These are phyloP conservation scores for Prorops nasuta DNA, from an alignment of 1,140 invertebrate genomes.

Conservation along the genomic window DNA sequence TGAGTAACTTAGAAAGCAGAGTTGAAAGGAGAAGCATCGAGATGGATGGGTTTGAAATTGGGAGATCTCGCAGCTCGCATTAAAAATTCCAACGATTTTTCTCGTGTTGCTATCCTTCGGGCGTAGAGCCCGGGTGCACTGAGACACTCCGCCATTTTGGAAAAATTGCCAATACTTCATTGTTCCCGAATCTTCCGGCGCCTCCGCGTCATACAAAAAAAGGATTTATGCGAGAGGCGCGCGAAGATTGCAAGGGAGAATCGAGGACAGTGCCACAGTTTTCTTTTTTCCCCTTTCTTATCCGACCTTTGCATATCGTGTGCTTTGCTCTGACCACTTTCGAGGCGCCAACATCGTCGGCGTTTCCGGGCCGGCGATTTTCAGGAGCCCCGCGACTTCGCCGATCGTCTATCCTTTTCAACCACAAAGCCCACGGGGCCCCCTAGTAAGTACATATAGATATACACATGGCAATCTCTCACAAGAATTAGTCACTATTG, in stretches of 20 bases:
- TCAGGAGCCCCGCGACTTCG: slow-evolving; percentile 36
- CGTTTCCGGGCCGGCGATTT: slow-evolving; percentile 42
- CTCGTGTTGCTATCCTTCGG: neutral
- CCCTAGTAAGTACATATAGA: slow-evolving; percentile 55
- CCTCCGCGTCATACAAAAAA: slow-evolving; percentile 38
- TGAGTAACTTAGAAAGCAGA: too few relatives aligned
- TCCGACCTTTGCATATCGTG: neutral
- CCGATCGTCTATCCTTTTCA: slow-evolving; percentile 6
- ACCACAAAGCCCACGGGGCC: slow-evolving; percentile 35
- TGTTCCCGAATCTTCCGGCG: slow-evolving; percentile 21
- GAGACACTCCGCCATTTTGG: neutral
- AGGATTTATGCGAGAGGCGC: slow-evolving; percentile 26
- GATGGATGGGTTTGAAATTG: too few relatives aligned
- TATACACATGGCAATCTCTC: slow-evolving; percentile 57
- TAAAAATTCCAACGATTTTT: neutral
- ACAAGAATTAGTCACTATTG: slow-evolving; percentile 55
- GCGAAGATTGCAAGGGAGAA: slow-evolving; percentile 32
- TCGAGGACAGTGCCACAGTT: too few relatives aligned
- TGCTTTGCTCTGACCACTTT: neutral
- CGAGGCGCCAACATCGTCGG: slow-evolving; percentile 35
- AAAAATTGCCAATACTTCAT: neutral
- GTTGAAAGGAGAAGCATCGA: too few relatives aligned
- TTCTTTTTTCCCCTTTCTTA: neutral
- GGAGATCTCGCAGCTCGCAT: too few relatives aligned
- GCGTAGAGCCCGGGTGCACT: neutral